Evolutionary conservation across 2,113 vertebrate genomes (phyloP).

Genomic region (Silurus glanis): DNA sequence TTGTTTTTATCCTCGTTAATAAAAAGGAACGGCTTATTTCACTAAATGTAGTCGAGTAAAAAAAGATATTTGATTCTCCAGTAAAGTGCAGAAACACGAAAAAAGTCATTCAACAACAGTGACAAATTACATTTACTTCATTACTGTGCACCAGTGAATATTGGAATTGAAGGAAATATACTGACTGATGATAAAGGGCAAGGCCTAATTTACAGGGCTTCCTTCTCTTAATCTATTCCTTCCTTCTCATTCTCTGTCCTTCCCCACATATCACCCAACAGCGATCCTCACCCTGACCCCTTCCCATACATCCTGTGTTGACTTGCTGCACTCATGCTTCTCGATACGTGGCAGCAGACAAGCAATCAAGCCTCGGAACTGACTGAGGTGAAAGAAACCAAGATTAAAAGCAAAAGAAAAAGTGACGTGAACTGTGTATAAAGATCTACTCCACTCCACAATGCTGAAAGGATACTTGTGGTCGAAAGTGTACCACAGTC

Average conservation of each 20-base stretch:
- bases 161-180: background rate
- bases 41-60: too few relatives aligned
- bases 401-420: background rate
- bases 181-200: background rate
- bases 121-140: too few relatives aligned
- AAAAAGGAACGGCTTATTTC: too few relatives aligned
- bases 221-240: background rate
- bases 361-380: background rate
- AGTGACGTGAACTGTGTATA: background rate
- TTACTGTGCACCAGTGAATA: background rate
- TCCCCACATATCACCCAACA: background rate
- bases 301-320: background rate
- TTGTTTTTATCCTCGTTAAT: too few relatives aligned
- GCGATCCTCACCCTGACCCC: background rate
- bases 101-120: too few relatives aligned
- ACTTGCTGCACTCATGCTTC: background rate
- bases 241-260: background rate
- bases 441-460: background rate
- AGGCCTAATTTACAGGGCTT: background rate
- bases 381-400: background rate
- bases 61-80: too few relatives aligned
- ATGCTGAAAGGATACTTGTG: slow-evolving; percentile 94
- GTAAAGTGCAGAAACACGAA: too few relatives aligned
- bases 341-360: background rate
- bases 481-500: slow-evolving; percentile 97